phyloP scores from a whole-genome alignment of 2,888 invertebrate species.

The Erebia palarica region DNA sequence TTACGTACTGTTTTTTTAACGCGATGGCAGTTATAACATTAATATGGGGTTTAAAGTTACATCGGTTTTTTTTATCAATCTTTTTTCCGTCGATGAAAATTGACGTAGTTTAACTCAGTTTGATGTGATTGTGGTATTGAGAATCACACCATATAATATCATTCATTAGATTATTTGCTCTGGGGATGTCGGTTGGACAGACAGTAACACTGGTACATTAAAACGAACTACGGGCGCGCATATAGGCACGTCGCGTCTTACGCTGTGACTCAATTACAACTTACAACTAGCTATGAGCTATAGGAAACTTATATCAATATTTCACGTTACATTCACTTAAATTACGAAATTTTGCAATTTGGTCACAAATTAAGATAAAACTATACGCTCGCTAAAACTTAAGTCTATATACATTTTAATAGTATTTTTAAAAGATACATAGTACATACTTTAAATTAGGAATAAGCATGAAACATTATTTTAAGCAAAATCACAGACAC shows the following conservation, averaged over 20 bases:
- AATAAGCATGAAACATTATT: conserved; percentile 76
- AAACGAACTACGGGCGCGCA: conserved; percentile 1
- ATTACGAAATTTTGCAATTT: conserved; percentile 52
- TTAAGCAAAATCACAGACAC: conserved; percentile 80
- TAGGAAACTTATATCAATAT: conserved; percentile 45
- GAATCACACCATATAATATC: too few species aligned
- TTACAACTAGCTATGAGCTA: conserved; percentile 41
- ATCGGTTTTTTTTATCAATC: too few species aligned
- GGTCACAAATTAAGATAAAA: conserved; percentile 69
- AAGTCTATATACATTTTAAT: conserved; percentile 68
- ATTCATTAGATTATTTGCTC: background rate
- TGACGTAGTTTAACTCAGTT: too few species aligned
- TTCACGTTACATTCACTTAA: conserved; percentile 51
- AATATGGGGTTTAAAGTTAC: too few species aligned
- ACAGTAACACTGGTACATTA: conserved; percentile 1
- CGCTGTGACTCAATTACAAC: conserved; percentile 6
- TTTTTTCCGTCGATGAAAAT: too few species aligned
- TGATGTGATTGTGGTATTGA: too few species aligned
- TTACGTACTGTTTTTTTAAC: too few species aligned
- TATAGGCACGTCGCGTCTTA: conserved; percentile 3
- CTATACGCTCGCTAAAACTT: conserved; percentile 61
- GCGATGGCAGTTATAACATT: too few species aligned
- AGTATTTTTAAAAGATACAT: conserved; percentile 58
- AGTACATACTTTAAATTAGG: conserved; percentile 61
- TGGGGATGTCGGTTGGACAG: background rate